These are phyloP conservation scores for Heterohyrax brucei DNA, from an alignment of 2,797 vertebrate species.

Conservation along the genomic window DNA sequence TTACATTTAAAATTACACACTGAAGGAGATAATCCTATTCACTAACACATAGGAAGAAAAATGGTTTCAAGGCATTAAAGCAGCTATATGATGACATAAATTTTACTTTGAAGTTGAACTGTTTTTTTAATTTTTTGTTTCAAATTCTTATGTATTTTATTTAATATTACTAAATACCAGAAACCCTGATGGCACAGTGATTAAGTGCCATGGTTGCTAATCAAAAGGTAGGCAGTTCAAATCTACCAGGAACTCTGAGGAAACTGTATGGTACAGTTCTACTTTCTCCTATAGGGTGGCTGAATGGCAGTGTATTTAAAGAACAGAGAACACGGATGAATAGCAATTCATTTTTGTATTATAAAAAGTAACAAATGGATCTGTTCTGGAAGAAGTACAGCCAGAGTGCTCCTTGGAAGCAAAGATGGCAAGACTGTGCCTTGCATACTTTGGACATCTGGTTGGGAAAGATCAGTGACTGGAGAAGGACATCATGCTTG, in stretches of 20 bases:
- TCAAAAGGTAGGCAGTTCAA: no score
- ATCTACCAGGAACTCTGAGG: no score
- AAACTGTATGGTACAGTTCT: no score
- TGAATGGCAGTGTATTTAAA: background rate
- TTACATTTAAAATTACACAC: background rate
- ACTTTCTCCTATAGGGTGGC: no score
- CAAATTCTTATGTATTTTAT: conserved; percentile 42
- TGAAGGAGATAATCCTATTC: background rate
- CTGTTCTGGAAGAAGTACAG: no score
- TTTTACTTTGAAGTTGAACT: conserved; percentile 43
- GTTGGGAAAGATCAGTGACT: no score
- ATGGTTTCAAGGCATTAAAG: background rate
- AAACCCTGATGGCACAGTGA: background rate
- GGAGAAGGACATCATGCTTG: no score
- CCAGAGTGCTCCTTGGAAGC: no score
- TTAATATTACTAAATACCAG: background rate
- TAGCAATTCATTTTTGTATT: background rate
- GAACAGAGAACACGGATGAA: conserved; percentile 18
- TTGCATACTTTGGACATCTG: no score
- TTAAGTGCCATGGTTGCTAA: no score
- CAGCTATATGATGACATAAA: background rate
- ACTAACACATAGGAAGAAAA: background rate
- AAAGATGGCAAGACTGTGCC: no score
- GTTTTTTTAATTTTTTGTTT: conserved; percentile 53
- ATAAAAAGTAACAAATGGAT: background rate